A percentile compares a stretch with the other conserved stretches of the same genome.
phyloP scores from a whole-genome alignment of 2,888 invertebrate species.

The Dryobotodes eremita region DNA sequence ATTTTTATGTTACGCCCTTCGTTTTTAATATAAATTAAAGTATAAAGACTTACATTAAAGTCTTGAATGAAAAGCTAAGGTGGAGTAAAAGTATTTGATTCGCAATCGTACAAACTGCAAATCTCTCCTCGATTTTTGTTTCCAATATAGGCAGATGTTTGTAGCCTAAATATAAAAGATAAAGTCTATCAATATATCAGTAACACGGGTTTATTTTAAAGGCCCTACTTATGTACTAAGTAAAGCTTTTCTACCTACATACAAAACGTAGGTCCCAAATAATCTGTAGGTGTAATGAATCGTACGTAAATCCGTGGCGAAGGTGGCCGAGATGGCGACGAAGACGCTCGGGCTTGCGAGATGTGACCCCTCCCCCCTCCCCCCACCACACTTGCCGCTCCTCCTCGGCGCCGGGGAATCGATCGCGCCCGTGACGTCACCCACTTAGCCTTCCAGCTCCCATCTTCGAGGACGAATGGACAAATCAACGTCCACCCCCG shows the following conservation, averaged over 20 bases:
- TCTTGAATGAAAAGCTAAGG: background rate
- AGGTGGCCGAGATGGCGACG: conserved; percentile 65
- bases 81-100: background rate
- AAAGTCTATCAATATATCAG: background rate
- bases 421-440: conserved; percentile 88
- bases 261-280: conserved; percentile 66
- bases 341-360: conserved; percentile 69
- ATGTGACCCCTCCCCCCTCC: conserved; percentile 65
- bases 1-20: conserved; percentile 46
- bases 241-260: conserved; percentile 7
- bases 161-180: background rate
- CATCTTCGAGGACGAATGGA: conserved; percentile 71
- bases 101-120: conserved; percentile 1
- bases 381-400: conserved; percentile 52
- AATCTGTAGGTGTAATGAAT: conserved; percentile 75
- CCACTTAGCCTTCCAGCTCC: conserved; percentile 82
- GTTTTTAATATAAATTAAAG: conserved; percentile 31
- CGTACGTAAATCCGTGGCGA: conserved; percentile 67
- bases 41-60: background rate
- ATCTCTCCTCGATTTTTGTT: background rate
- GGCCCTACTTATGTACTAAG: background rate
- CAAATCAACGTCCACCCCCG: conserved; percentile 59
- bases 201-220: background rate
- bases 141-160: background rate
- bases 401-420: conserved; percentile 72